Evolutionary conservation across 37 sponge, comb jelly and placozoan species (phyloP), one percentile per base, ranked within the genome.

Genomic region (Agelas oroides): DNA sequence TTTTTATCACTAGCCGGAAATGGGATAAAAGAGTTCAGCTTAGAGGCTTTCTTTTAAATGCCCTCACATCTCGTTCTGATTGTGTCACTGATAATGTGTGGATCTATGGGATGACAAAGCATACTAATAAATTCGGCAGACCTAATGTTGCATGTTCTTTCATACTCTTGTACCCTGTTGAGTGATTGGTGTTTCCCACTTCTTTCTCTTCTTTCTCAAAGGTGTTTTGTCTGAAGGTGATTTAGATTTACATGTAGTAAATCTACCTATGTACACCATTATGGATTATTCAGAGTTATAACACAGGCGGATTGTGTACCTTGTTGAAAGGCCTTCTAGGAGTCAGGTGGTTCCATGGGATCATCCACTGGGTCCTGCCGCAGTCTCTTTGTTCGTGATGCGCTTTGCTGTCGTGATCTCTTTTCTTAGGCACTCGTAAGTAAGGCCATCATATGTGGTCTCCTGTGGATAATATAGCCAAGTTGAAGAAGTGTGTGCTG

Each of bases 271-370:
- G 8, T 46, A 46, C 6, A 3, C 8, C 6, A 12, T 46, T 3
- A 46, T 46, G 46, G 46, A 8, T 46, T 46, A 12, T 8, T 46
- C 46, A 46, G 8, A 46, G 46, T 12, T 46, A n/a, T 46, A 46
- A 12, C 3, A 46, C 46, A 46, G 46, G 8, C 8, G 3, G 46
- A 46, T 46, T 46, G 46, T 46, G 46, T 46, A 73, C 76, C 61
- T 76, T n/a, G 32, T 2, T 59, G 20, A 58, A 76, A 76, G 5
- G 25, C 32, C 24, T 31, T 40, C 32, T 80, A 11, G 3, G 69
- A 46, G 27, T 80, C 81, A 30, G 81, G 81, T 25, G 81, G 81
- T 24, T 70, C 81, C 54, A 67, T 70, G 18, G 81, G 56, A 25
- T 80, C 81, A 52, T 80, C 81, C 27, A n/a, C 52, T 12, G 46